phyloP scores from a whole-genome alignment of 2,113 vertebrate genomes.

The Gasterosteus aculeatus region DNA sequence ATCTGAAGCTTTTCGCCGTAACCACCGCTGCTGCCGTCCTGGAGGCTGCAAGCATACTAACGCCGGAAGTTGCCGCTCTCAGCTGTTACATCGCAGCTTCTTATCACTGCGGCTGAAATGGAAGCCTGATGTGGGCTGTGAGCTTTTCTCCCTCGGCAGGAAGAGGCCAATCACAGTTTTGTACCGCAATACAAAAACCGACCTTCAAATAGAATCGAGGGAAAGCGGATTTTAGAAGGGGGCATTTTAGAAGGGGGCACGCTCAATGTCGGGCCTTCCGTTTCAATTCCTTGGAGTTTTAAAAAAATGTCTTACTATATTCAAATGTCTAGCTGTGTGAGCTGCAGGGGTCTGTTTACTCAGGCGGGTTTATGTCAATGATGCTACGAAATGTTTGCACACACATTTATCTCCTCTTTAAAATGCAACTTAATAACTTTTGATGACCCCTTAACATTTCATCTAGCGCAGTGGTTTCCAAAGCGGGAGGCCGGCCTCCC shows the following conservation, averaged over 20 bases:
- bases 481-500: neutral
- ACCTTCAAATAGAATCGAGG: neutral
- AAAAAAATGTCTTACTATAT: too few relatives aligned
- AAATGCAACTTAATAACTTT: neutral
- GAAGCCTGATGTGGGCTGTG: neutral
- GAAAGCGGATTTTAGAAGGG: neutral
- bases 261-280: neutral
- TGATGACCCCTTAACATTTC: neutral
- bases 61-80: neutral
- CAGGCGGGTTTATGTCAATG: neutral
- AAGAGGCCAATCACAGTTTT: neutral
- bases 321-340: neutral
- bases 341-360: neutral
- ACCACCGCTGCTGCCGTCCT: slow-evolving; percentile 7
- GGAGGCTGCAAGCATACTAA: slow-evolving; percentile 1
- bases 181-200: too few relatives aligned
- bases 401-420: neutral
- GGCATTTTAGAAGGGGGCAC: neutral
- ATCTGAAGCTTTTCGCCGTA: slow-evolving; percentile 6
- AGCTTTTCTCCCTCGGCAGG: neutral
- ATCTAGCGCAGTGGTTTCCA: neutral
- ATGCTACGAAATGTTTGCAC: neutral
- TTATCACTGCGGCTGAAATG: neutral
- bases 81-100: slow-evolving; percentile 2
- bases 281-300: neutral